These are phyloP conservation scores for Cecropterus lyciades DNA, from an alignment of 1,140 invertebrate genomes.

Conservation along the genomic window DNA sequence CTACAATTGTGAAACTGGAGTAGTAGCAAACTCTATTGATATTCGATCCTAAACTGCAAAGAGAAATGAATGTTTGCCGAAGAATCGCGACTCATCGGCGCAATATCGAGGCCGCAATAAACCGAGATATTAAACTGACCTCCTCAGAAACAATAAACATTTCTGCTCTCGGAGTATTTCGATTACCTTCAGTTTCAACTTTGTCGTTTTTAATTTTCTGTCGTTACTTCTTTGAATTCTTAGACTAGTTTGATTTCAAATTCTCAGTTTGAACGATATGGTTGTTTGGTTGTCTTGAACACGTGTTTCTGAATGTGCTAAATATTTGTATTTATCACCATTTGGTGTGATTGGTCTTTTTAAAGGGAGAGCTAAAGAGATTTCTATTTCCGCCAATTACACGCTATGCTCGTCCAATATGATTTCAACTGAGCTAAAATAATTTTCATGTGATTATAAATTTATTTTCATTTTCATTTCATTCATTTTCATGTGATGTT, in stretches of 20 bases:
- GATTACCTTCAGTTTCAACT: not conserved
- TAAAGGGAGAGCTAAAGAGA: too few relatives aligned
- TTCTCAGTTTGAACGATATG: not conserved
- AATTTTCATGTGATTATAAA: too few relatives aligned
- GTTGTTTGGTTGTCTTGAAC: too few relatives aligned
- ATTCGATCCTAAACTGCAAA: constrained; percentile 2
- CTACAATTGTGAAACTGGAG: too few relatives aligned
- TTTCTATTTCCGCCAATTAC: too few relatives aligned
- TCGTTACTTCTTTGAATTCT: not conserved
- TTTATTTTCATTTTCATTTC: too few relatives aligned
- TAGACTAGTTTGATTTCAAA: not conserved
- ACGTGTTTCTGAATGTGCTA: too few relatives aligned
- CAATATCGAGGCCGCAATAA: constrained; percentile 17
- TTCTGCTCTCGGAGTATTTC: constrained; percentile 1
- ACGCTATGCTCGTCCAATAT: too few relatives aligned
- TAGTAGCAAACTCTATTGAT: not conserved
- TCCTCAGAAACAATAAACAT: constrained; percentile 8
- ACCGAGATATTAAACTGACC: constrained; percentile 23
- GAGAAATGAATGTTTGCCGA: constrained; percentile 22
- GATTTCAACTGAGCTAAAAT: too few relatives aligned
- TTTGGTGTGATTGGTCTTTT: too few relatives aligned
- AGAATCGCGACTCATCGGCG: constrained; percentile 8
- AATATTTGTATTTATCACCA: too few relatives aligned
- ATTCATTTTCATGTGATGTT: too few relatives aligned
- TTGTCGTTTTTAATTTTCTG: constrained; percentile 8